Evolutionary conservation across 2,888 invertebrate genomes (phyloP).

Genomic region (Volucella inanis): DNA sequence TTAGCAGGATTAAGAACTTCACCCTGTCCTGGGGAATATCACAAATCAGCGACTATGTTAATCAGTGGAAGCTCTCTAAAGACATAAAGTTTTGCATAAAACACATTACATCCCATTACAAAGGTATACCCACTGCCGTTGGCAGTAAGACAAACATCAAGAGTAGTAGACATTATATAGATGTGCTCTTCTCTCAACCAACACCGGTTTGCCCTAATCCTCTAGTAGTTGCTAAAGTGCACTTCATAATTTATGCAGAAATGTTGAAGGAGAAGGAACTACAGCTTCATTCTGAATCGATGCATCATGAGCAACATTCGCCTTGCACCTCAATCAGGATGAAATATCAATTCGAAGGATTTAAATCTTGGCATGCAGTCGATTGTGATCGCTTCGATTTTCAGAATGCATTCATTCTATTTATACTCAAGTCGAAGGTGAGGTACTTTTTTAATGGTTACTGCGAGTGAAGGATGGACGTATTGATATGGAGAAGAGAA

Average conservation of each 20-base stretch:
- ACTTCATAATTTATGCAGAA: constrained; percentile 79
- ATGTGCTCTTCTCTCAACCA: constrained; percentile 80
- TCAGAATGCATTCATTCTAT: constrained; percentile 62
- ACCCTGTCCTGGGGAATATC: constrained; percentile 74
- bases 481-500: constrained; percentile 1
- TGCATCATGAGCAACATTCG: constrained; percentile 43
- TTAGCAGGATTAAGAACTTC: constrained; percentile 76
- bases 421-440: constrained; percentile 56
- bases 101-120: constrained; percentile 47
- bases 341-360: constrained; percentile 80
- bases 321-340: constrained; percentile 78
- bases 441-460: constrained; percentile 50
- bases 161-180: constrained; percentile 78
- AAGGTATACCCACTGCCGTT: constrained; percentile 23
- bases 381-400: constrained; percentile 54
- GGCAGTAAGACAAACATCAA: constrained; percentile 49
- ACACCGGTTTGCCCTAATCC: constrained; percentile 80
- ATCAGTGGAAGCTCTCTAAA: constrained; percentile 78
- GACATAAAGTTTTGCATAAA: constrained; percentile 78
- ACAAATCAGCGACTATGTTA: constrained; percentile 78
- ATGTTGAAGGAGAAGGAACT: constrained; percentile 46
- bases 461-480: constrained; percentile 59
- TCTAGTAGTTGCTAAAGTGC: constrained; percentile 80
- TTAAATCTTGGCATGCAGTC: constrained; percentile 75
- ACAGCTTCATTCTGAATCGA: constrained; percentile 5